These are phyloP conservation scores for Spheniscus mendiculus DNA, from an alignment of 2,113 vertebrate genomes.

Conservation along the genomic window DNA sequence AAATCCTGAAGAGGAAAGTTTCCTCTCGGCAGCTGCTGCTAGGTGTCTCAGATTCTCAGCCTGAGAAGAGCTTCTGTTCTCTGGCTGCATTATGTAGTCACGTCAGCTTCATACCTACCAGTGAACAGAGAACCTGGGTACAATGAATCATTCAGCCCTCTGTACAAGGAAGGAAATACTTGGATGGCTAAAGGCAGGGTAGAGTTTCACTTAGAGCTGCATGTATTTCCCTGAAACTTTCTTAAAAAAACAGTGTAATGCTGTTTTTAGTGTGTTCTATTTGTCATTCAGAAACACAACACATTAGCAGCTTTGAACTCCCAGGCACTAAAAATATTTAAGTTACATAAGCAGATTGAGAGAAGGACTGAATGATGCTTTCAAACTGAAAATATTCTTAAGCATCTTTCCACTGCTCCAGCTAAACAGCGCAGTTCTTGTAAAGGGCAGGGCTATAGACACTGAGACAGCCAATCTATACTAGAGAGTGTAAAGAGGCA, in stretches of 20 bases:
- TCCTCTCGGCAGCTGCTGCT: conserved; percentile 40
- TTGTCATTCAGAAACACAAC: conserved; percentile 79
- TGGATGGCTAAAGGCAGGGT: conserved; percentile 65
- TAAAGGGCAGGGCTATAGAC: conserved; percentile 43
- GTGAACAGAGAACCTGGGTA: conserved; percentile 52
- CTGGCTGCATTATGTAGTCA: conserved; percentile 54
- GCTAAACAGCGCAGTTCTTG: conserved; percentile 65
- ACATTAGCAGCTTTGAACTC: conserved; percentile 77
- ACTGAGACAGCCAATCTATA: conserved; percentile 4
- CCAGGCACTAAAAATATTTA: conserved; percentile 75
- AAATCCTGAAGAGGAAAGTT: conserved; percentile 68
- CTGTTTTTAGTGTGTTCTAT: conserved; percentile 74
- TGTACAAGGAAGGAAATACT: conserved; percentile 73
- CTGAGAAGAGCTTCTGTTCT: conserved; percentile 70
- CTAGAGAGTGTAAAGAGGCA: conserved; percentile 14
- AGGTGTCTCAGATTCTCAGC: conserved; percentile 33
- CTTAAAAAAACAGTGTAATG: conserved; percentile 70
- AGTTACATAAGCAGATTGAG: conserved; percentile 73
- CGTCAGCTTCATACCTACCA: conserved; percentile 49
- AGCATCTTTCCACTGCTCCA: conserved; percentile 62
- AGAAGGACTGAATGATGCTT: conserved; percentile 69
- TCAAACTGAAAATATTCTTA: conserved; percentile 65
- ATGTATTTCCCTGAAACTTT: conserved; percentile 65
- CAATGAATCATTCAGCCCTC: conserved; percentile 78
- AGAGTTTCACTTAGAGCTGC: conserved; percentile 73